Conservation (phyloP, 2,113 vertebrate genomes). For the Formicarius rufipectus region DNA sequence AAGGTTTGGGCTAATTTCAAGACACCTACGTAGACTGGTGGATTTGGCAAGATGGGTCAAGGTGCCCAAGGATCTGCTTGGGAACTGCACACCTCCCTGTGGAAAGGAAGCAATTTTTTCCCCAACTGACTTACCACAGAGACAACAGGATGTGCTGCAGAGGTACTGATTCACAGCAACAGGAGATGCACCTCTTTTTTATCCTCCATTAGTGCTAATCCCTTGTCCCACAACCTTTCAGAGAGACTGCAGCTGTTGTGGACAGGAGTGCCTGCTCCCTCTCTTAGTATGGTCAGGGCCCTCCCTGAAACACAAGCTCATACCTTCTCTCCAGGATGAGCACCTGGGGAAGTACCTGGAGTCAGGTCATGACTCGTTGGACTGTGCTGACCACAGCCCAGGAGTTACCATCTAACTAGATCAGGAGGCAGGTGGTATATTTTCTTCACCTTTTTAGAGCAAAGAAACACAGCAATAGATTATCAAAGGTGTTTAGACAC, state of each 20-base stretch:
- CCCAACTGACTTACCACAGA: not conserved
- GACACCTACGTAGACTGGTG: not conserved
- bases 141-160: not conserved
- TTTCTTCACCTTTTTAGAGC: not conserved
- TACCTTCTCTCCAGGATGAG: not conserved
- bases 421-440: not conserved
- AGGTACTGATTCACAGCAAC: not conserved
- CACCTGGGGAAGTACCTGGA: conserved; percentile 44
- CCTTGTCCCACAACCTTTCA: not conserved
- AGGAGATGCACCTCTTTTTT: not conserved
- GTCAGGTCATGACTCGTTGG: conserved; percentile 18
- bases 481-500: not conserved
- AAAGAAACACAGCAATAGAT: not conserved
- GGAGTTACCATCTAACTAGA: not conserved
- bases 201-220: not conserved
- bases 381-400: not conserved
- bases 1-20: conserved; percentile 26
- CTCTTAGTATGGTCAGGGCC: not conserved
- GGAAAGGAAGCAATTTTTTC: not conserved
- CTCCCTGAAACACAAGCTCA: not conserved
- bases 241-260: not conserved
- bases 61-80: not conserved
- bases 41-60: not conserved
- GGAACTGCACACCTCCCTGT: not conserved
- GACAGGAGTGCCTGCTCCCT: not conserved